Conservation (phyloP, 2,797 vertebrate genomes). For the Rhabdomys pumilio region DNA sequence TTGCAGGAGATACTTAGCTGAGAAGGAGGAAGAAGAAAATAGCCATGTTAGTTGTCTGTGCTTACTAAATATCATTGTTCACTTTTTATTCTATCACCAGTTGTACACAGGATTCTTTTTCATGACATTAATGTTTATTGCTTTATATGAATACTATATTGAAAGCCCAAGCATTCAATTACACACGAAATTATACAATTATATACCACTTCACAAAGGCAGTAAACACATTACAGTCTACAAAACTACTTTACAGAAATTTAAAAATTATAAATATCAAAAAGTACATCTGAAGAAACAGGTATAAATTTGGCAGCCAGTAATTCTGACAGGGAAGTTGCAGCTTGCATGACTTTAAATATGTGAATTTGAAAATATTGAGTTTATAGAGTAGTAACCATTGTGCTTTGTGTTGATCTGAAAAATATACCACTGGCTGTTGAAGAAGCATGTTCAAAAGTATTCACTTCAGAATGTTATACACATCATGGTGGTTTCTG, state of each 20-base stretch:
- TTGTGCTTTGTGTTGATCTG: conserved; percentile 97
- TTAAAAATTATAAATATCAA: conserved; percentile 96
- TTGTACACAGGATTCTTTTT: conserved; percentile 74
- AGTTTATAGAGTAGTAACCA: conserved; percentile 92
- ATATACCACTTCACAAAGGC: conserved; percentile 99
- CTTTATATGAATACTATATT: conserved; percentile 99
- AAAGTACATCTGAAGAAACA: conserved; percentile 98
- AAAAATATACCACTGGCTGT: conserved; percentile 93
- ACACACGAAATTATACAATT: conserved; percentile 99
- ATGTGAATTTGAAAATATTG: conserved; percentile 89
- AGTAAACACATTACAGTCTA: conserved; percentile 99
- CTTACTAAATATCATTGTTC: neutral
- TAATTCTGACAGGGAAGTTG: conserved; percentile 92
- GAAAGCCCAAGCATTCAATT: conserved; percentile 99
- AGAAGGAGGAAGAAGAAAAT: neutral
- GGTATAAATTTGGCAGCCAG: conserved; percentile 97
- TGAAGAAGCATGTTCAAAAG: conserved; percentile 93
- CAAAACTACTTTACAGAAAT: conserved; percentile 99
- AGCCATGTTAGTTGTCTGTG: neutral
- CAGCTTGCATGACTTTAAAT: conserved; percentile 91
- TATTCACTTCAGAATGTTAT: conserved; percentile 94
- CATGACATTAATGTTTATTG: conserved; percentile 99
- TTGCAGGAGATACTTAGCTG: neutral
- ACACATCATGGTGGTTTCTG: conserved; percentile 93
- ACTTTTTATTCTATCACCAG: neutral